Evolutionary conservation across 2,888 invertebrate species (phyloP), one percentile per base, ranked within the genome.

Genomic region (Coelopa pilipes): DNA sequence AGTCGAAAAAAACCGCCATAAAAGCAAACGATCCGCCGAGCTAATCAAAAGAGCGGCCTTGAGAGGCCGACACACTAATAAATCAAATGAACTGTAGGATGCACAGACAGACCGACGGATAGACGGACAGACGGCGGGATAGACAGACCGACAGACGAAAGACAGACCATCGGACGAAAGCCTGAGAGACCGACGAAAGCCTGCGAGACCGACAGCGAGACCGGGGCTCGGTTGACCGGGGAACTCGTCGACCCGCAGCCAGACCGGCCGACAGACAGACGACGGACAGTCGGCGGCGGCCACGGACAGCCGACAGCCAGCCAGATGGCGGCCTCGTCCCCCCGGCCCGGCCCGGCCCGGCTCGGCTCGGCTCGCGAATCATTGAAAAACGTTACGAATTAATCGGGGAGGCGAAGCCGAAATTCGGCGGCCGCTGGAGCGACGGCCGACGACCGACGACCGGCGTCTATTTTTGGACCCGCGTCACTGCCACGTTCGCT

Each of bases 21-120:
- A 34, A 63, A 34, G 53, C 13, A 46, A 73, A 73, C 62, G 63
- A 59, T 70, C 55, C 55, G 57, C 65, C 67, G 66, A 70, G 67
- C 69, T 74, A 70, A 74, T 67, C 65, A 66, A 67, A 74, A 67
- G 49, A 67, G 60, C 76, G 77, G 74, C 77, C 80, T 79, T 77
- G 78, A 76, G 74, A 78, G 76, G 75, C 81, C 81, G 80, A 76
- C 80, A 81, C 79, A 76, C 78, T 78, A 80, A 81, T 80, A 78
- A 76, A 77, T 74, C 77, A 81, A 74, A 17, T 53, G 65, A 74
- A 24, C 59, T 72, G 34, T 55, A 72, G n/a, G 53, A 53, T n/a
- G n/a, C 15, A 53, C 53, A 53, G 53, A 53, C 10, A 9, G 10
- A 53, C 53, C 13, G 10, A 53, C 53, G n/a, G 53, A 53, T n/a